phyloP scores from a whole-genome alignment of 2,888 invertebrate genomes.

The Lapara coniferarum region DNA sequence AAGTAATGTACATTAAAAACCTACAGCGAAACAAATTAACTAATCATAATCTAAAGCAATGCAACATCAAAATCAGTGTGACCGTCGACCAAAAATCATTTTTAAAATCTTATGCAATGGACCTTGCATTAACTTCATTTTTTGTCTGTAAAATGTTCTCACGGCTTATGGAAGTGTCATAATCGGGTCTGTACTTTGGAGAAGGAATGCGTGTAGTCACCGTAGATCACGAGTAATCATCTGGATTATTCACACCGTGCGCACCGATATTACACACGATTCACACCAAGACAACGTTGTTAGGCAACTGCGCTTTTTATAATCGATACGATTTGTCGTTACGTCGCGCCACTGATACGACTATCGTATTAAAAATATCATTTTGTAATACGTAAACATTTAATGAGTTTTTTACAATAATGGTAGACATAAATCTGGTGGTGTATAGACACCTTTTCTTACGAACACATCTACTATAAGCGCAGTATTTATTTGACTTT shows the following conservation, averaged over 20 bases:
- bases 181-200: background rate
- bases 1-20: too few species aligned
- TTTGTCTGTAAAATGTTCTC: constrained; percentile 16
- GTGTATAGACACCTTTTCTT: too few species aligned
- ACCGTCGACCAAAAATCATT: background rate
- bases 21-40: too few species aligned
- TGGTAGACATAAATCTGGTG: too few species aligned
- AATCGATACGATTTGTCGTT: background rate
- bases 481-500: too few species aligned
- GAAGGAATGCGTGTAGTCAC: constrained; percentile 26
- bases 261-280: background rate
- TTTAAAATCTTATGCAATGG: constrained; percentile 1
- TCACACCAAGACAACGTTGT: background rate
- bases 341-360: background rate
- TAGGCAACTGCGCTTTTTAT: background rate
- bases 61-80: background rate
- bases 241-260: constrained; percentile 26
- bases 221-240: constrained; percentile 25
- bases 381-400: too few species aligned
- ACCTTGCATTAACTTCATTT: constrained; percentile 17
- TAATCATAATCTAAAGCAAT: too few species aligned
- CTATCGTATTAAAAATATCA: background rate
- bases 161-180: constrained; percentile 21
- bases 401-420: too few species aligned
- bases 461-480: too few species aligned